A percentile compares a stretch with the other conserved stretches of the same genome.
Evolutionary conservation across 2,113 vertebrate genomes (phyloP).

Genomic region (Oryzias woworae): DNA sequence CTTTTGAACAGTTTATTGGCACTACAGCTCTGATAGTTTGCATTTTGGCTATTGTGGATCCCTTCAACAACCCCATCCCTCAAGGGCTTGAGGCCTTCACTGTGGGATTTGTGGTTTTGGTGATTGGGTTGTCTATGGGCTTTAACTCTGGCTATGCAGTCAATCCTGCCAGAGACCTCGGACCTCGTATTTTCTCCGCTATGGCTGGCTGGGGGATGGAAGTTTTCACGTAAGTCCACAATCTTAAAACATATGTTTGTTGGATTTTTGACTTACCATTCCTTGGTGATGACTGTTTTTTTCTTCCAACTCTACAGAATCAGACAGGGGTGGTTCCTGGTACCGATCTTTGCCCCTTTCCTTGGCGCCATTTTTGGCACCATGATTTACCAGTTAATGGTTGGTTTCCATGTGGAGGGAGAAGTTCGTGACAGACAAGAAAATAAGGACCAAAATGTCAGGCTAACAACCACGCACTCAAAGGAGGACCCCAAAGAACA

Average conservation of each 20-base stretch:
- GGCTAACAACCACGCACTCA: conserved; percentile 81
- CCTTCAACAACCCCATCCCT: conserved; percentile 91
- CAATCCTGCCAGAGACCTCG: conserved; percentile 95
- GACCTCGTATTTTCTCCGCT: conserved; percentile 92
- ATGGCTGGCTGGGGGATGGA: conserved; percentile 89
- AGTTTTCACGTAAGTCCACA: conserved; percentile 88
- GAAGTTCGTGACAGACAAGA: conserved; percentile 71
- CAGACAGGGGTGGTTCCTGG: conserved; percentile 87
- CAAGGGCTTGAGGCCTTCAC: conserved; percentile 93
- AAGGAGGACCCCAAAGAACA: conserved; percentile 65
- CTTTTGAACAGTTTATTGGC: conserved; percentile 85
- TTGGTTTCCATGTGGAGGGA: conserved; percentile 88
- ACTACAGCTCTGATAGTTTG: conserved; percentile 92
- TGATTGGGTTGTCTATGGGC: conserved; percentile 96
- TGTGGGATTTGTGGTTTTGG: conserved; percentile 91
- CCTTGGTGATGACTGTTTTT: background rate
- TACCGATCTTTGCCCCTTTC: conserved; percentile 89
- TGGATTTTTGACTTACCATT: background rate
- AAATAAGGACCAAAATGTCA: conserved; percentile 72
- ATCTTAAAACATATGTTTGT: background rate
- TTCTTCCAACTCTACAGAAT: conserved; percentile 63
- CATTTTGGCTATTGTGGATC: conserved; percentile 94
- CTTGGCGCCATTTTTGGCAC: conserved; percentile 85
- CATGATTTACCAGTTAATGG: conserved; percentile 90
- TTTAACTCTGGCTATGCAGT: conserved; percentile 98